A percentile compares a stretch with the other conserved stretches of the same genome.
Conservation (phyloP, 2,797 vertebrate genomes). For the Silurus aristotelis region DNA sequence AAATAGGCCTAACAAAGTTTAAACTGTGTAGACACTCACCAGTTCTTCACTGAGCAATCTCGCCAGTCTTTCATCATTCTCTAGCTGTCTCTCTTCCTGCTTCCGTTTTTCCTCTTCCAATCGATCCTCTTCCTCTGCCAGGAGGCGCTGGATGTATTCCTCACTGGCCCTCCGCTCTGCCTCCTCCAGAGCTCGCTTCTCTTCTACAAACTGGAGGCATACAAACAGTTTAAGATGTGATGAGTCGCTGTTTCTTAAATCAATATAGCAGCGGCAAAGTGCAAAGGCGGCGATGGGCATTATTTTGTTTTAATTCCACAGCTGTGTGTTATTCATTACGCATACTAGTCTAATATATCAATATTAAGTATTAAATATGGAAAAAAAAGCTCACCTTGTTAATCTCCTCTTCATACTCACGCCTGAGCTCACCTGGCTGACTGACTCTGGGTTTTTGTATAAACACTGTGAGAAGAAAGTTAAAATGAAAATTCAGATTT, state of each 20-base stretch:
- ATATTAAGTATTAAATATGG: background rate
- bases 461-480: constrained; percentile 29
- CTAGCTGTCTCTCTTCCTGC: constrained; percentile 69
- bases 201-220: constrained; percentile 79
- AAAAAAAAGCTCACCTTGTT: constrained; percentile 62
- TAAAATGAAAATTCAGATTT: background rate
- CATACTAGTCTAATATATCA: background rate
- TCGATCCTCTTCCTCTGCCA: constrained; percentile 81
- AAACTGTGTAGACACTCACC: constrained; percentile 59
- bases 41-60: constrained; percentile 66
- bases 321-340: too few relatives aligned
- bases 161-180: constrained; percentile 86
- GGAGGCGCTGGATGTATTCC: constrained; percentile 83
- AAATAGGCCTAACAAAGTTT: background rate
- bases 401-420: constrained; percentile 76
- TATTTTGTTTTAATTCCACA: too few relatives aligned
- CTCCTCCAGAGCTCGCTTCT: constrained; percentile 80
- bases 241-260: background rate
- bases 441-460: constrained; percentile 63
- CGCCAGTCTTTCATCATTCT: constrained; percentile 74
- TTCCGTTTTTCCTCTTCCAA: constrained; percentile 71
- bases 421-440: constrained; percentile 73
- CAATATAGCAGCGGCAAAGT: background rate
- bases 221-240: background rate
- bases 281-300: too few relatives aligned